A percentile compares a stretch with the other conserved stretches of the same genome.
Evolutionary conservation across 2,113 vertebrate species (phyloP).

Genomic region (Gobiocypris rarus): DNA sequence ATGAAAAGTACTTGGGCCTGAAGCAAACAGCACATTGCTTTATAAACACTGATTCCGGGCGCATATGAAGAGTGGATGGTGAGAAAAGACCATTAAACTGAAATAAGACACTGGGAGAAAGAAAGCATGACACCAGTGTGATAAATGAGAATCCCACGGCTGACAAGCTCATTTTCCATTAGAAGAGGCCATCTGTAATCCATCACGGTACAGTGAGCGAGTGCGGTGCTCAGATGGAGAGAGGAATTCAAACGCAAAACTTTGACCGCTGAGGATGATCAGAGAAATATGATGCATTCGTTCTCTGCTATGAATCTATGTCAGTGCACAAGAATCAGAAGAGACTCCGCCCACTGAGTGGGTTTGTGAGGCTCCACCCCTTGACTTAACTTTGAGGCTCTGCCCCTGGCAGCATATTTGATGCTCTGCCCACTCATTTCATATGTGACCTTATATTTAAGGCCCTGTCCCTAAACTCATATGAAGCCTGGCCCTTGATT

Average conservation of each 20-base stretch:
- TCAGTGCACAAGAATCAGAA: background rate
- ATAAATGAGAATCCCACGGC: conserved; percentile 28
- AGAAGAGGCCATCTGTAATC: conserved; percentile 19
- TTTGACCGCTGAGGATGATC: background rate
- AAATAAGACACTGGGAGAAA: background rate
- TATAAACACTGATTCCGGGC: conserved; percentile 55
- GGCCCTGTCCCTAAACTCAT: background rate
- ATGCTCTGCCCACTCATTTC: background rate
- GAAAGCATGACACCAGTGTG: background rate
- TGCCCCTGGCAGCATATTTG: background rate
- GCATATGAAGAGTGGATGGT: background rate
- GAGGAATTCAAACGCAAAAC: background rate
- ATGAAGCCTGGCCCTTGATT: background rate
- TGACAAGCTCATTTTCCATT: conserved; percentile 36
- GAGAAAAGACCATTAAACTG: conserved; percentile 25
- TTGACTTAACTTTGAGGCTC: background rate
- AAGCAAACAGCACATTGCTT: conserved; percentile 34
- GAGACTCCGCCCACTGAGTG: background rate
- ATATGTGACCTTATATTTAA: background rate
- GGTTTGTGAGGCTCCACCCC: background rate
- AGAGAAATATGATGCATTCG: background rate
- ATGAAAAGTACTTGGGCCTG: conserved; percentile 19
- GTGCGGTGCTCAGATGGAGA: background rate
- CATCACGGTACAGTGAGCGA: conserved; percentile 26
- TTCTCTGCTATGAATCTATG: background rate